These are phyloP conservation scores for Champsocephalus esox DNA, from an alignment of 2,797 vertebrate genomes.

Conservation along the genomic window DNA sequence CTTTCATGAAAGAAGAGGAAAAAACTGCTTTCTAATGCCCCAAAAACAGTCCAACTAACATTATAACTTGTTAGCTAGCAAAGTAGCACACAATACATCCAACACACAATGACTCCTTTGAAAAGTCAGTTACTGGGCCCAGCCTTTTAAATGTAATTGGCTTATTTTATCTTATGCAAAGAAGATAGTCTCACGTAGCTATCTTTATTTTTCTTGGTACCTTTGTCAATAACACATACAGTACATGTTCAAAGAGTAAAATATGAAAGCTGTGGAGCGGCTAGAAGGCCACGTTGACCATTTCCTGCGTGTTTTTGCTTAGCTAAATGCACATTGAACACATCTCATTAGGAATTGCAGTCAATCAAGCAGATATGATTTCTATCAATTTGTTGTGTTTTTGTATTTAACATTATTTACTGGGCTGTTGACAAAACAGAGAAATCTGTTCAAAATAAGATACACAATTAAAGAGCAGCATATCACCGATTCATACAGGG, in stretches of 20 bases:
- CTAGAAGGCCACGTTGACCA: not conserved
- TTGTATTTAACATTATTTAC: not conserved
- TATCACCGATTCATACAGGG: not conserved
- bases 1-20: too few species aligned
- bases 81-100: not conserved
- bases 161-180: too few species aligned
- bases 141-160: not conserved
- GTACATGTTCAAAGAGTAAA: not conserved
- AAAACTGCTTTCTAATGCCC: not conserved
- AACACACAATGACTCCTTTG: not conserved
- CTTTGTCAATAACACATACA: not conserved
- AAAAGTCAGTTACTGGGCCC: not conserved
- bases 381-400: not conserved
- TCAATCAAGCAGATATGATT: not conserved
- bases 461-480: not conserved
- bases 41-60: not conserved
- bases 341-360: too few species aligned
- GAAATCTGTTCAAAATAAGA: not conserved
- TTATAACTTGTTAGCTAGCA: not conserved
- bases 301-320: not conserved
- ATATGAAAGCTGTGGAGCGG: not conserved
- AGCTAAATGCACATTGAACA: not conserved
- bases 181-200: not conserved
- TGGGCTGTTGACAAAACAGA: not conserved
- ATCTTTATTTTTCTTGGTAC: not conserved